phyloP scores from a whole-genome alignment of 2,113 vertebrate genomes.

The Urocynchramus pylzowi region DNA sequence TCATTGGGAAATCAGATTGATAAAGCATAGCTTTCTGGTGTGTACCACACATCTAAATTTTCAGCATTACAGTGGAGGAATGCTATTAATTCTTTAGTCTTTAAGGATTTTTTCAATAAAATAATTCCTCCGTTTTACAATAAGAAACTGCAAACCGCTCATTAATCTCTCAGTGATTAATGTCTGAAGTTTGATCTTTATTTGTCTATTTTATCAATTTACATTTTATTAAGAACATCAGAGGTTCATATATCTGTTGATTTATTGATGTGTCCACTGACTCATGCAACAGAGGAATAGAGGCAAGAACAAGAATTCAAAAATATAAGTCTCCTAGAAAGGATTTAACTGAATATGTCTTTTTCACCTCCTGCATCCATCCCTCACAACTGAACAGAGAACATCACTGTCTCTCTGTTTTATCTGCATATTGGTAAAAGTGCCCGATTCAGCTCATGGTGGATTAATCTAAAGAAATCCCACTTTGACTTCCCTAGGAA shows the following conservation, averaged over 20 bases:
- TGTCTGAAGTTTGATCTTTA: neutral
- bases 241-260: neutral
- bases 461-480: neutral
- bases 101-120: neutral
- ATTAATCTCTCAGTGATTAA: neutral
- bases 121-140: neutral
- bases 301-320: neutral
- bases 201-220: neutral
- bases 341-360: neutral
- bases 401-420: neutral
- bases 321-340: neutral
- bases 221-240: neutral
- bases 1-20: neutral
- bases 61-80: neutral
- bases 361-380: neutral
- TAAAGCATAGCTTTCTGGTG: neutral
- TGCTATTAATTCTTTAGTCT: neutral
- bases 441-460: neutral
- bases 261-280: neutral
- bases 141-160: neutral
- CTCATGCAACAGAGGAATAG: neutral
- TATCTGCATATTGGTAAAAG: neutral
- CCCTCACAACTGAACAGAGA: neutral
- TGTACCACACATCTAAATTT: neutral
- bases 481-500: neutral